Percentiles rank a stretch among this genome's conserved stretches.
Conservation (phyloP, 2,797 vertebrate genomes). For the Onychomys arenicola region DNA sequence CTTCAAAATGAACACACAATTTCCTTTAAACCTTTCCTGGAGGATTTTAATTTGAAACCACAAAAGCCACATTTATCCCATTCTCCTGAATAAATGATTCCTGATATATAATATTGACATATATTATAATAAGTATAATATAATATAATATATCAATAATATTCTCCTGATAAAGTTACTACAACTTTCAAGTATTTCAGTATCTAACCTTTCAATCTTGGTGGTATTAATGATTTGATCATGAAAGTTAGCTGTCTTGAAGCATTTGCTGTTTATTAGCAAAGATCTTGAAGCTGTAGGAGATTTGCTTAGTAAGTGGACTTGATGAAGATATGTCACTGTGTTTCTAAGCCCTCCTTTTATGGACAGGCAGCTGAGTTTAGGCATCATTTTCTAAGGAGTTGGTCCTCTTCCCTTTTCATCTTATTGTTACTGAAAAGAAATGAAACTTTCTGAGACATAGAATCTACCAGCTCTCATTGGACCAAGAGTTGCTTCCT, state of each 20-base stretch:
- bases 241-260: background rate
- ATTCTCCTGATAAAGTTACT: background rate
- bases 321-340: background rate
- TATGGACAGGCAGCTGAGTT: background rate
- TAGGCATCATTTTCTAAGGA: background rate
- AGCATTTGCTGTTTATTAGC: slow-evolving; percentile 13
- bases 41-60: background rate
- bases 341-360: background rate
- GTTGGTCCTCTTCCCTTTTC: background rate
- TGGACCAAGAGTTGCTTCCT: too few species aligned
- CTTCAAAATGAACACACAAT: background rate
- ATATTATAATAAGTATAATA: too few species aligned
- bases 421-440: slow-evolving; percentile 19
- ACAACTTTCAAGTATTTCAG: background rate
- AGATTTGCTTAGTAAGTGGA: background rate
- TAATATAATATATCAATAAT: background rate
- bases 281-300: background rate
- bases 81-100: background rate
- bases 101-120: background rate
- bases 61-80: background rate
- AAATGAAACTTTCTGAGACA: background rate
- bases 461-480: too few species aligned
- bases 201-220: background rate
- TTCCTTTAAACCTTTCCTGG: slow-evolving; percentile 45
- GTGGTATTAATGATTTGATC: background rate